Evolutionary conservation across 2,797 vertebrate species (phyloP).

Genomic region (Chelmon rostratus): DNA sequence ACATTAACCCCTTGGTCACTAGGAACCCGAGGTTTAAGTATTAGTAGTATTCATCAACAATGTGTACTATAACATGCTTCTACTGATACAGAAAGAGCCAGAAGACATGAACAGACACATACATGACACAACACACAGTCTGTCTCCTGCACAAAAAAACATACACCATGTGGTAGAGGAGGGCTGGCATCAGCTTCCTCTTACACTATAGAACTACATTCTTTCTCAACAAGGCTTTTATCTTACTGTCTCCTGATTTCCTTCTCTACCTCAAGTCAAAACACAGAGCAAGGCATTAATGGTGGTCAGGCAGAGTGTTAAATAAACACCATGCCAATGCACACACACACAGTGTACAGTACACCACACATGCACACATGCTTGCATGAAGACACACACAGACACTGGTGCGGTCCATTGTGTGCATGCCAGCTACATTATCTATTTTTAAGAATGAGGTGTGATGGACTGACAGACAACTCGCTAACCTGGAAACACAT

Average conservation of each 20-base stretch:
- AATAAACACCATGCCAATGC: constrained; percentile 75
- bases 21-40: neutral
- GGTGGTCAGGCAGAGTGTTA: constrained; percentile 88
- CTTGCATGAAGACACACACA: constrained; percentile 18
- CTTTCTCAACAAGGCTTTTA: constrained; percentile 38
- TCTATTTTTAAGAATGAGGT: constrained; percentile 86
- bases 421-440: constrained; percentile 60
- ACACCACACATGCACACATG: constrained; percentile 39
- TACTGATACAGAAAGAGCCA: neutral
- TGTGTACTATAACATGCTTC: neutral
- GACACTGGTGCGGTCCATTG: constrained; percentile 55
- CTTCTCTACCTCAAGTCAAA: constrained; percentile 5
- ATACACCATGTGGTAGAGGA: constrained; percentile 71
- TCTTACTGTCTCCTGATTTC: constrained; percentile 18
- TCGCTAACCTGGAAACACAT: constrained; percentile 77
- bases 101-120: constrained; percentile 21
- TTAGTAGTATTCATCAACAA: neutral
- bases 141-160: constrained; percentile 52
- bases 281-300: constrained; percentile 6
- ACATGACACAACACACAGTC: constrained; percentile 47
- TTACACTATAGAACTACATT: too few species aligned
- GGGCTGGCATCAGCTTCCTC: constrained; percentile 77
- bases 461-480: constrained; percentile 78
- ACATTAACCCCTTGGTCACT: neutral
- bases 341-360: constrained; percentile 52